Base-by-base conservation (phyloP, 2,797 vertebrate species). In the Coregonus sp. region DNA sequence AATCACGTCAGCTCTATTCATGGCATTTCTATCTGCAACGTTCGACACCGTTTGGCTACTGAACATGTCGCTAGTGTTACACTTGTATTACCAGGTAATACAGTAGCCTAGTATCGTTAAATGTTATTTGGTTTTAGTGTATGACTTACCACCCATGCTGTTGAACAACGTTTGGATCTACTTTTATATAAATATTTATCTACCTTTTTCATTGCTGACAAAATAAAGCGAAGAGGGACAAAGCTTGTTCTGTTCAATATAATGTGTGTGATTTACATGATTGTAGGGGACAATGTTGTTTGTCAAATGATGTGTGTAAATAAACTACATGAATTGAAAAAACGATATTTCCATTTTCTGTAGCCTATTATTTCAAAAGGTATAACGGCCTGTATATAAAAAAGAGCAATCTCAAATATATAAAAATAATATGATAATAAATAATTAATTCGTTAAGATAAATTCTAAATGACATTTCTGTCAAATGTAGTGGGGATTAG, bases 301-400 rank as follows among this genome's bases (percentile, higher is more conserved):
- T 33, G 31, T 33, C 2, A 33, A 33, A 33, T 33, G 2, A 33
- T 69, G 25, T 25, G 25, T 93, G 88, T 92, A 91, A 93, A 93
- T 93, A 93, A 92, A 91, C 35, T 86, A 86, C 33, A 87, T 82
- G 76, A 82, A 66, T 77, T 68, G 16, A 52, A 3, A 0, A 33
- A 16, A 4, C 56, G 0, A 33, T 33, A 25, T 33, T 33, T 33
- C 31, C 2, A 33, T 33, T 33, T 2, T 33, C 31, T 33, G 31
- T 33, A 25, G 25, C 25, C 25, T 25, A 33, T 33, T 33, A 33
- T 33, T 33, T 33, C 3, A 7, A 40, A 40, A 40, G 40, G 7
- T 40, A 40, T 9, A 9, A 25, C 25, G 25, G 25, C 25, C 25
- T 25, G 1, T 31, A 31, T 31, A 47, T 9, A 11, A 2, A 47